Percentiles rank a stretch among this genome's conserved stretches.
phyloP scores from a whole-genome alignment of 92 coral and sea anemone genomes.

The Heteractis magnifica region DNA sequence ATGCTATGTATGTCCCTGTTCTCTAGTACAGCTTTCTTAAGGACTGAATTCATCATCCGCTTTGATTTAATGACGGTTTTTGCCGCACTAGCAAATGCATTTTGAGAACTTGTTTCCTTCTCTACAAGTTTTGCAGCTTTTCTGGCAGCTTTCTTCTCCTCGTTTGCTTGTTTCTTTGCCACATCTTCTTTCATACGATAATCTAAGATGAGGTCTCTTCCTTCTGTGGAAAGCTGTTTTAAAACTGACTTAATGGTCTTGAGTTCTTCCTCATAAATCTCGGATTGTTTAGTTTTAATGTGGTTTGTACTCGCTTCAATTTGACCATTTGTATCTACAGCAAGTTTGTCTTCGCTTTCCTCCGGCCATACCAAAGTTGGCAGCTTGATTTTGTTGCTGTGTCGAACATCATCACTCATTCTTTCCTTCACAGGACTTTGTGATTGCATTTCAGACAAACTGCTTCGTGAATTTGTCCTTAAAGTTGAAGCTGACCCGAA shows the following conservation, averaged over 20 bases:
- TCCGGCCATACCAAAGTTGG: slow-evolving; percentile 19
- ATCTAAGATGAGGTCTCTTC: slow-evolving; percentile 30
- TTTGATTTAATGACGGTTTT: neutral
- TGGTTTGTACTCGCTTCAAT: neutral
- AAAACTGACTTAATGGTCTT: slow-evolving; percentile 10
- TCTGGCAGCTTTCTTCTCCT: slow-evolving; percentile 32
- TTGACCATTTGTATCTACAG: neutral
- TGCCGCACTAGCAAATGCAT: neutral
- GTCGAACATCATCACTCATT: neutral
- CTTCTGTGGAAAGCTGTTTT: slow-evolving; percentile 20
- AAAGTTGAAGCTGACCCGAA: neutral
- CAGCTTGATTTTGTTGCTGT: slow-evolving; percentile 5
- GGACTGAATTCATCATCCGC: neutral
- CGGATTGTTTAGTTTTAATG: neutral
- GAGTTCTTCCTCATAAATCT: slow-evolving; percentile 30
- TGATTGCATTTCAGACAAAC: neutral
- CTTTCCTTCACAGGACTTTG: neutral
- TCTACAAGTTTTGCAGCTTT: slow-evolving; percentile 10
- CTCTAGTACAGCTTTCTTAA: neutral
- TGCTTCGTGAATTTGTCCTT: neutral
- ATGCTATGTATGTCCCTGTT: neutral
- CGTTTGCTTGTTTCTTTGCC: slow-evolving; percentile 31
- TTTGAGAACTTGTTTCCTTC: neutral
- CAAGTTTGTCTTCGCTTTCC: neutral
- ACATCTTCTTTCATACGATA: slow-evolving; percentile 21